These are phyloP conservation scores for Sycon ciliatum DNA, from an alignment of 37 sponge, comb jelly and placozoan genomes.

Conservation along the genomic window DNA sequence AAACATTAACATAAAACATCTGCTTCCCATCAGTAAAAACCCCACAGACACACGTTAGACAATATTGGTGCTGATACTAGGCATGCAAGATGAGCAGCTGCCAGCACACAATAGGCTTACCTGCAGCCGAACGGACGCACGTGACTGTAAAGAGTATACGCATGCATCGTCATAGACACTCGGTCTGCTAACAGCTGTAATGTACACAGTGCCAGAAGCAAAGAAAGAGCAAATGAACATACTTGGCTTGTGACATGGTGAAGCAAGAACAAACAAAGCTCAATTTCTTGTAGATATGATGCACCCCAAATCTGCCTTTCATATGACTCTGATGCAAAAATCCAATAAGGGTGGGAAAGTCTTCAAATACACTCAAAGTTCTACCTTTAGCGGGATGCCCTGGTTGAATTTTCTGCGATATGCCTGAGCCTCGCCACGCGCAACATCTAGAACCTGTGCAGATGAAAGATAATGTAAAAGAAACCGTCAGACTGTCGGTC, in stretches of 20 bases:
- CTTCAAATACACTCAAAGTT: neutral
- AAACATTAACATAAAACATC: too few relatives aligned
- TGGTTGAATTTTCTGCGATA: slow-evolving; percentile 53
- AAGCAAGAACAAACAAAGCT: too few relatives aligned
- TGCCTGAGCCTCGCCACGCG: slow-evolving; percentile 70
- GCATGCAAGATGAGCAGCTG: neutral
- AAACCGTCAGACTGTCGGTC: neutral
- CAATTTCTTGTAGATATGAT: too few relatives aligned
- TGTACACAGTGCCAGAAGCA: too few relatives aligned
- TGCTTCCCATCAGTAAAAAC: too few relatives aligned
- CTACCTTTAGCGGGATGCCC: slow-evolving; percentile 79
- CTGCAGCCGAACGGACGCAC: slow-evolving; percentile 86
- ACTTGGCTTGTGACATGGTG: too few relatives aligned
- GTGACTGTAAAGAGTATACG: slow-evolving; percentile 74
- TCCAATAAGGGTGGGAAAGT: too few relatives aligned
- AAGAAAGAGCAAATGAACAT: too few relatives aligned
- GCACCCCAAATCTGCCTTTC: too few relatives aligned
- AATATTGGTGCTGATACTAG: neutral
- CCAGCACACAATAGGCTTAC: slow-evolving; percentile 16
- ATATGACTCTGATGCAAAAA: too few relatives aligned
- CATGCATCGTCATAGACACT: slow-evolving; percentile 73
- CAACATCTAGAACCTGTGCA: slow-evolving; percentile 45
- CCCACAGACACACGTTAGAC: neutral
- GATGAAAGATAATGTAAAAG: slow-evolving; percentile 10
- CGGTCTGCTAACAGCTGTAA: slow-evolving; percentile 64